phyloP scores from a whole-genome alignment of 1,140 invertebrate genomes.

The Drosophila tsacasi region DNA sequence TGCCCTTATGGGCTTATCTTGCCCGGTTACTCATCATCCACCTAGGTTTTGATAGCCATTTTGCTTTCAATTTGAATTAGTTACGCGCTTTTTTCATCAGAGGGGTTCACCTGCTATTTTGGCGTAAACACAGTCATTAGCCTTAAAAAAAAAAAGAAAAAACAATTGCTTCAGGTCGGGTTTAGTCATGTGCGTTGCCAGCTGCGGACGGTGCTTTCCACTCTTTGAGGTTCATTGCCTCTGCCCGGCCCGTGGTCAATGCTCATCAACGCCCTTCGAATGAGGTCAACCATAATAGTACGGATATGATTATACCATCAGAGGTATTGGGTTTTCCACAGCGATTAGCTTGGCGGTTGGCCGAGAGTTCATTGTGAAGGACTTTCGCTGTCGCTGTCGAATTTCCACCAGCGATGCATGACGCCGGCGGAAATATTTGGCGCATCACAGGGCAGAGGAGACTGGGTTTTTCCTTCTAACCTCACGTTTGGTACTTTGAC shows the following conservation, averaged over 20 bases:
- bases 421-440: slow-evolving; percentile 1
- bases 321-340: slow-evolving; percentile 23
- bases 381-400: slow-evolving; percentile 17
- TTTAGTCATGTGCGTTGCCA: slow-evolving; percentile 42
- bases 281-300: slow-evolving; percentile 69
- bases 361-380: slow-evolving; percentile 75
- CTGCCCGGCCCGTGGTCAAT: slow-evolving; percentile 63
- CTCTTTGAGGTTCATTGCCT: slow-evolving; percentile 71
- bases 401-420: slow-evolving; percentile 19
- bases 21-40: slow-evolving; percentile 16
- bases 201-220: slow-evolving; percentile 26
- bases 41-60: slow-evolving; percentile 15
- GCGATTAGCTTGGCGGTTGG: slow-evolving; percentile 38
- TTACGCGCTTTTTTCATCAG: slow-evolving; percentile 28
- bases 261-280: slow-evolving; percentile 73
- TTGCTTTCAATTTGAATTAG: slow-evolving; percentile 50
- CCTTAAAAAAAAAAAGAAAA: slow-evolving; percentile 36
- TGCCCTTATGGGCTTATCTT: slow-evolving; percentile 9
- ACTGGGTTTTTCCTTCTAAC: too few relatives aligned
- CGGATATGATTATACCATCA: slow-evolving; percentile 48
- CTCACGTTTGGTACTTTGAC: neutral
- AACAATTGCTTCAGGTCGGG: slow-evolving; percentile 49
- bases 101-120: slow-evolving; percentile 49
- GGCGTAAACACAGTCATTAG: slow-evolving; percentile 73
- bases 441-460: neutral